These are phyloP conservation scores for Drosophila miranda DNA, from an alignment of 1,140 invertebrate species.

Conservation along the genomic window DNA sequence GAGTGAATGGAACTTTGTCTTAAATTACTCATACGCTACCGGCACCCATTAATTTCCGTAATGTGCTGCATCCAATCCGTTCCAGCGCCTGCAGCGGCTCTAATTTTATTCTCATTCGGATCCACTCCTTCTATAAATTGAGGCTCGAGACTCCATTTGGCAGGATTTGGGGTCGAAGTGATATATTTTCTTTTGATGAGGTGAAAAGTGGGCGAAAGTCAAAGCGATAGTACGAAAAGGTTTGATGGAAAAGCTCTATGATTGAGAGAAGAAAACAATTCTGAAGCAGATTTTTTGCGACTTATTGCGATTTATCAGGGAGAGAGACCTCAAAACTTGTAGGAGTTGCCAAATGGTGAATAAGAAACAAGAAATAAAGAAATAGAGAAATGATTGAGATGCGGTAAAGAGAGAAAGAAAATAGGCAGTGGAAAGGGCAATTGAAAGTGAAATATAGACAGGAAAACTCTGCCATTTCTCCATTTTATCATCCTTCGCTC, in stretches of 20 bases:
- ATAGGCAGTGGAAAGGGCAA: constrained; percentile 16
- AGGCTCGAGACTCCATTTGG: background rate
- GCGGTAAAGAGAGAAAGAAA: background rate
- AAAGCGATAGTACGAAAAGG: too few relatives aligned
- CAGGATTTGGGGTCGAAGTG: background rate
- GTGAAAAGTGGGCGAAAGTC: too few relatives aligned
- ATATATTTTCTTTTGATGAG: constrained; percentile 6
- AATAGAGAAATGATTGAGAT: background rate
- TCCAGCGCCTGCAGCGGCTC: background rate
- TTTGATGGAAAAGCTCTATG: too few relatives aligned
- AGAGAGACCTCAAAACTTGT: background rate
- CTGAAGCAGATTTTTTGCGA: background rate
- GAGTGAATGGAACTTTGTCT: background rate
- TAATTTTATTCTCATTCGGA: background rate
- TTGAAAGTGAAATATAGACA: constrained; percentile 15
- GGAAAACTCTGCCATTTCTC: background rate
- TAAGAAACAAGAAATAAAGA: background rate
- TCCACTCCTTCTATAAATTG: background rate
- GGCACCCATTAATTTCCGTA: constrained; percentile 28
- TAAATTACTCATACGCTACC: constrained; percentile 30
- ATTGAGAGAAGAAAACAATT: too few relatives aligned
- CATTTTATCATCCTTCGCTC: too few relatives aligned
- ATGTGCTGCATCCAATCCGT: background rate
- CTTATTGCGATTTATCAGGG: constrained; percentile 6
- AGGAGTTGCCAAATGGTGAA: constrained; percentile 1